These are phyloP conservation scores for Aviceda subcristata DNA, from an alignment of 2,113 vertebrate genomes.

Conservation along the genomic window DNA sequence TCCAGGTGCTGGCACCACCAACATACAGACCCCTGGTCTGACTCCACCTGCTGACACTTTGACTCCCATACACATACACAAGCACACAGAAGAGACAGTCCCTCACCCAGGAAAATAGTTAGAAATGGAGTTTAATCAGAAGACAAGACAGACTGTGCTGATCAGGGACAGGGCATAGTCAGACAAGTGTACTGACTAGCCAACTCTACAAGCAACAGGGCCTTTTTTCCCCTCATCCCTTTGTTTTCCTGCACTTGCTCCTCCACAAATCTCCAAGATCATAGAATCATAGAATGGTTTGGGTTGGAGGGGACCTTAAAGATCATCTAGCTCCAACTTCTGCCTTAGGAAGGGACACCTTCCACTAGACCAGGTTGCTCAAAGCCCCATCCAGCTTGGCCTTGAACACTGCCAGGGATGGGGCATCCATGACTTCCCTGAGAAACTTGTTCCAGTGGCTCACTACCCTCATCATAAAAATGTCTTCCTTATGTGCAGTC, in stretches of 20 bases:
- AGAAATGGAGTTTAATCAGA: background rate
- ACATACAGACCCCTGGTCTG: background rate
- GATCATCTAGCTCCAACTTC: background rate
- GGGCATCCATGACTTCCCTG: background rate
- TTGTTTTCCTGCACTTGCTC: background rate
- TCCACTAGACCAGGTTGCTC: background rate
- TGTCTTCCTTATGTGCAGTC: background rate
- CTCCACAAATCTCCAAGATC: background rate
- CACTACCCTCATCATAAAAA: too few species aligned
- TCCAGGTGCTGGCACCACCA: background rate
- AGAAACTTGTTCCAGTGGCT: background rate
- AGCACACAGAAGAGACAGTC: background rate
- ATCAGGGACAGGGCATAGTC: background rate
- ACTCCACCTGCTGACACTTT: background rate
- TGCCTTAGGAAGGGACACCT: background rate
- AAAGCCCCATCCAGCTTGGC: background rate
- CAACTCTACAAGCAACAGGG: background rate
- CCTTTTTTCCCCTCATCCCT: background rate
- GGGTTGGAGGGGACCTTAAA: background rate
- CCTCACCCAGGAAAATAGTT: background rate
- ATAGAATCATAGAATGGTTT: background rate
- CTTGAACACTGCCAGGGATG: background rate
- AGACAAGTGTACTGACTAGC: background rate
- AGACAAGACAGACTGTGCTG: background rate
- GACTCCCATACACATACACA: background rate